Evolutionary conservation across 1,140 invertebrate species (phyloP).

Genomic region (Schlechtendalia chinensis): DNA sequence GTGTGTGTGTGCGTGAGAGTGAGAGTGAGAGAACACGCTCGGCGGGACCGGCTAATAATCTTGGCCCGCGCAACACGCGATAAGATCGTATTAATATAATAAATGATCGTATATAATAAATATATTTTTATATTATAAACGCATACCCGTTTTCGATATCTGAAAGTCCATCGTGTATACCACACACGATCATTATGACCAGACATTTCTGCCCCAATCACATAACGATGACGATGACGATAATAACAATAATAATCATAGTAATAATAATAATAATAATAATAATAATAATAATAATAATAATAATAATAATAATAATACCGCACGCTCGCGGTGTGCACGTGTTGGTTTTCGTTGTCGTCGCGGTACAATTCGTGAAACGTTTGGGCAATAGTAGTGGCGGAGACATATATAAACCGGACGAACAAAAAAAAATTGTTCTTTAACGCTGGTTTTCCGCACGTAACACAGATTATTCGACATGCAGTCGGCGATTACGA

Average conservation of each 20-base stretch:
- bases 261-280: constrained; percentile 33
- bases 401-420: no score
- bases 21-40: background rate
- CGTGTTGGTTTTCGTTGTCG: no score
- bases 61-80: constrained; percentile 48
- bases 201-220: constrained; percentile 44
- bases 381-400: no score
- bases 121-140: background rate
- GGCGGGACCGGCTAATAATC: constrained; percentile 47
- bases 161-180: constrained; percentile 47
- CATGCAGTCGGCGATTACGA: no score
- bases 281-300: constrained; percentile 21
- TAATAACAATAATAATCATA: constrained; percentile 33
- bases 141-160: constrained; percentile 44
- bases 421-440: no score
- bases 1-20: background rate
- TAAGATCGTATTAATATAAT: constrained; percentile 50
- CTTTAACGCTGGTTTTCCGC: no score
- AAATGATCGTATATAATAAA: constrained; percentile 32
- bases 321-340: no score
- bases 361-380: no score
- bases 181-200: constrained; percentile 50
- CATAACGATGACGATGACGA: constrained; percentile 12
- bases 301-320: no score
- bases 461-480: no score